Base-by-base conservation (phyloP, 2,113 vertebrate species). In the Cepphus grylle region DNA sequence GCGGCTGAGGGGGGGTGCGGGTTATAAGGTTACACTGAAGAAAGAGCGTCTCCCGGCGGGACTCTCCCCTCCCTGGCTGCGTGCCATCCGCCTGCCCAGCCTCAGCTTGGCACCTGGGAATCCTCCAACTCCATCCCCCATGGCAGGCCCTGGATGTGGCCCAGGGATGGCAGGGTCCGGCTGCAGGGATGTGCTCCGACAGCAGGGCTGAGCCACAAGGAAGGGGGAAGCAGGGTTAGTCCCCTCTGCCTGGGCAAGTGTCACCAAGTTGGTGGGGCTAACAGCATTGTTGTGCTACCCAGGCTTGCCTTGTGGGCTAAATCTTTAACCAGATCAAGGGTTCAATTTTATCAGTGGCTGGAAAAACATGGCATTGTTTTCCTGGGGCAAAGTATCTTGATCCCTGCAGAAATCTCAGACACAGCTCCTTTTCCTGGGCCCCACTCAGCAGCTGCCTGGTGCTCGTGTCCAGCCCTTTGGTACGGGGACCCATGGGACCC, bases 261-360 rank as follows among this genome's bases (percentile, higher is more conserved):
- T 81, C 81, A 81, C 94, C 88, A 83, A 47, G 78, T 43, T 16
- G 1, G 74, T 69, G 84, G 90, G 23, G 65, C 67, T 94, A 85
- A 89, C 79, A 74, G 82, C 53, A n/a, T 86, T 97, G 87, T 86
- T 77, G 80, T 67, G 66, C 94, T 80, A 93, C 49, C 88, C 66
- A 73, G 96, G 93, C 93, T 83, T 63, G 93, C 77, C 81, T 71
- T 79, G 34, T 76, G 88, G 81, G 82, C 74, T 90, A 91, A 94
- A 93, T 97, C 93, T 77, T 81, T 92, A 88, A 92, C 81, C 88
- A 97, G 94, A 97, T 93, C 96, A 97, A 97, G 97, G 96, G 96
- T 97, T 98, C 90, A 94, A 95, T 93, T 93, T 97, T 96, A 97
- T 98, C 94, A 91, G 89, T 69, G 81, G 83, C 85, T 97, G 94